Evolutionary conservation across 2,888 invertebrate species (phyloP).

Genomic region (Pardosa pseudoannulata): DNA sequence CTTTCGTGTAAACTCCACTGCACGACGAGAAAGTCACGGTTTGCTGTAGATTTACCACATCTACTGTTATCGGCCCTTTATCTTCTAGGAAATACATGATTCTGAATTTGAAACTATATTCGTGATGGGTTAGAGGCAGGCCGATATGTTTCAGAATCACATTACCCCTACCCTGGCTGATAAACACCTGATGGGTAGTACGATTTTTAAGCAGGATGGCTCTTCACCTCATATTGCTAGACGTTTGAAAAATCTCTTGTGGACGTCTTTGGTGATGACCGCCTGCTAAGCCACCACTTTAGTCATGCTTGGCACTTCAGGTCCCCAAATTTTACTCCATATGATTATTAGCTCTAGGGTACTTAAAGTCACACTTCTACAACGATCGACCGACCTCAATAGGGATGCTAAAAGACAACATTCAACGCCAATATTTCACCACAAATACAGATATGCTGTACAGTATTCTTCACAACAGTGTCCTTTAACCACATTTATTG

Average conservation of each 20-base stretch:
- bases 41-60: no score
- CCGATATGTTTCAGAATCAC: no score
- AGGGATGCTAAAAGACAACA: conserved; percentile 11
- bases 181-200: no score
- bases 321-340: background rate
- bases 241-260: background rate
- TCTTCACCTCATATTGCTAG: no score
- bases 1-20: no score
- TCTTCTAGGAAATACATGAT: no score
- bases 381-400: background rate
- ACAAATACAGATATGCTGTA: background rate
- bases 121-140: no score
- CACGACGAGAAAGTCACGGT: no score
- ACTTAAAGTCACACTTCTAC: background rate
- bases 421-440: background rate
- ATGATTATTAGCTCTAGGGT: background rate
- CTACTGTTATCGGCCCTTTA: no score
- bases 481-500: background rate
- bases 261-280: background rate
- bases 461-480: conserved; percentile 1
- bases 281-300: background rate
- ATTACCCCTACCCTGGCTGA: no score
- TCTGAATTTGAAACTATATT: no score
- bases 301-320: background rate
- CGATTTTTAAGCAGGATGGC: no score